These are phyloP conservation scores for Andrena hattorfiana DNA, from an alignment of 2,888 invertebrate genomes.

Conservation along the genomic window DNA sequence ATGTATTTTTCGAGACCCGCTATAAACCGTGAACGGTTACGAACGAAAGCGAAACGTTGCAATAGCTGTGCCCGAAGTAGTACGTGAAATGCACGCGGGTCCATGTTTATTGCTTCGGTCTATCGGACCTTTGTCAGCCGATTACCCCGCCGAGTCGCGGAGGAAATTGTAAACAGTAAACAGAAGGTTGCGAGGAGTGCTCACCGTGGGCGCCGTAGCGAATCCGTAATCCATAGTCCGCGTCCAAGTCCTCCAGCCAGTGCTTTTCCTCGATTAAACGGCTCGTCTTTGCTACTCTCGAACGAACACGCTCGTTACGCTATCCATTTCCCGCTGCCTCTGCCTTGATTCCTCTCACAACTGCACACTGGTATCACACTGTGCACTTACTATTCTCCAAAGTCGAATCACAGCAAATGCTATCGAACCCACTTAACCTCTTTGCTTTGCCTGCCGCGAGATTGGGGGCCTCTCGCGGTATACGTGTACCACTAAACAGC, in stretches of 20 bases:
- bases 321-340: background rate
- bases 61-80: slow-evolving; percentile 42
- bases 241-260: background rate
- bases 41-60: slow-evolving; percentile 41
- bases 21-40: background rate
- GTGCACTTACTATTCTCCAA: background rate
- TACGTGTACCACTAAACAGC: too few species aligned
- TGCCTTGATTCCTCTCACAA: background rate
- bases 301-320: background rate
- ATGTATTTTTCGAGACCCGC: background rate
- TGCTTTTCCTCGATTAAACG: slow-evolving; percentile 41
- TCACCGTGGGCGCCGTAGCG: slow-evolving; percentile 45
- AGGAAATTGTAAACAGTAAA: slow-evolving; percentile 62
- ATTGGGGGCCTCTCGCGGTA: background rate
- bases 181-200: slow-evolving; percentile 42
- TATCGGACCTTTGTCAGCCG: slow-evolving; percentile 36
- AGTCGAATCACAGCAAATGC: background rate
- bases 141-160: slow-evolving; percentile 35
- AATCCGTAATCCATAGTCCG: slow-evolving; percentile 55
- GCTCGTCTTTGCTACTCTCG: slow-evolving; percentile 44
- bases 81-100: slow-evolving; percentile 50
- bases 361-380: background rate
- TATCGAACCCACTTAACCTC: background rate
- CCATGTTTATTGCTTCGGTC: slow-evolving; percentile 53
- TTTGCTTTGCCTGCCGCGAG: background rate